A percentile compares a stretch with the other conserved stretches of the same genome.
phyloP scores from a whole-genome alignment of 2,888 invertebrate genomes.

The Drosophila kambysellisi region DNA sequence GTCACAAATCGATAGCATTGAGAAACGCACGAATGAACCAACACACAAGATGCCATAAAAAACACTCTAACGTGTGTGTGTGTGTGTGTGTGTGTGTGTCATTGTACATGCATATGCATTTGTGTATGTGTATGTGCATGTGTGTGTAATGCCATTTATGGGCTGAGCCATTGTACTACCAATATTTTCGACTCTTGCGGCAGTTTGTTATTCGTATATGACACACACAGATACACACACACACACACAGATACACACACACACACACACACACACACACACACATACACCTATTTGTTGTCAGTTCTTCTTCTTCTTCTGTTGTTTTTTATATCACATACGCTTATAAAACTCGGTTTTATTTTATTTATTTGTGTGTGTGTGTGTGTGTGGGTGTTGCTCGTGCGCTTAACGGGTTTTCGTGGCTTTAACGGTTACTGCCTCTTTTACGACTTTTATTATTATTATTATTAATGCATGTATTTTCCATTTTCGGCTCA shows the following conservation, averaged over 20 bases:
- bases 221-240: neutral
- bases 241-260: neutral
- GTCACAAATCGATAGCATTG: slow-evolving; percentile 72
- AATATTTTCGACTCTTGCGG: slow-evolving; percentile 65
- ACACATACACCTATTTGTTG: neutral
- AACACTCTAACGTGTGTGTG: slow-evolving; percentile 24
- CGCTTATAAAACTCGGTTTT: slow-evolving; percentile 25
- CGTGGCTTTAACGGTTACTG: slow-evolving; percentile 78
- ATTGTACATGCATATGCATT: neutral
- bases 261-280: neutral
- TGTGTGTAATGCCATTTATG: slow-evolving; percentile 69
- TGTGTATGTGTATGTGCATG: slow-evolving; percentile 12
- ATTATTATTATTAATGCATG: slow-evolving; percentile 73
- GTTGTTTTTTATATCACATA: slow-evolving; percentile 34
- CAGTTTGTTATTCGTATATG: slow-evolving; percentile 50
- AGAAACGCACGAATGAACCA: slow-evolving; percentile 66
- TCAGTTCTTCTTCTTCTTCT: slow-evolving; percentile 24
- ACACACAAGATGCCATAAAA: slow-evolving; percentile 67
- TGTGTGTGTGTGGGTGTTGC: slow-evolving; percentile 71
- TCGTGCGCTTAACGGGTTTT: slow-evolving; percentile 82
- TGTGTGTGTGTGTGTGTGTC: slow-evolving; percentile 19
- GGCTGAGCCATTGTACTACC: slow-evolving; percentile 70
- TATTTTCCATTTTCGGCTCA: slow-evolving; percentile 73
- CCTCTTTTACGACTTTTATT: slow-evolving; percentile 78
- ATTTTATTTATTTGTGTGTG: slow-evolving; percentile 27